Conservation (phyloP, 2,113 vertebrate genomes). For the Tychaedon coryphoeus region DNA sequence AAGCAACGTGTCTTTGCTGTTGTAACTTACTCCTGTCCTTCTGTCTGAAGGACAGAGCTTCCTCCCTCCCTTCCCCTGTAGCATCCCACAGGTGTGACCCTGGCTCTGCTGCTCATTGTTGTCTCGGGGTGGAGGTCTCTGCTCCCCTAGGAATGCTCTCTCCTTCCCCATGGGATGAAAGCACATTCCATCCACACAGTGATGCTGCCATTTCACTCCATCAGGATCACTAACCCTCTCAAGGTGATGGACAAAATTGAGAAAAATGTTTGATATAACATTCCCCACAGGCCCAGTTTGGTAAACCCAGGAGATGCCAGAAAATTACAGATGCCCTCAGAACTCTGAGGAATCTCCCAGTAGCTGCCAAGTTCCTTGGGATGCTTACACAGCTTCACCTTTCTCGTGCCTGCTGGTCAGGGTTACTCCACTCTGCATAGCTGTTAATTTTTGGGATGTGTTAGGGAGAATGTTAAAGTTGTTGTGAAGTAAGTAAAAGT, state of each 20-base stretch:
- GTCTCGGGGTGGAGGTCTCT: neutral
- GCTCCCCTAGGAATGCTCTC: neutral
- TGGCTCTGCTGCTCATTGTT: accelerated
- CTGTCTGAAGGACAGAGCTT: neutral
- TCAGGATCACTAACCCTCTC: neutral
- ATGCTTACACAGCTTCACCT: neutral
- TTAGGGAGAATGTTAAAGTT: neutral
- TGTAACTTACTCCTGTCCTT: neutral
- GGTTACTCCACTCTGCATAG: neutral
- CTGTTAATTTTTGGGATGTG: neutral
- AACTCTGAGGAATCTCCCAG: neutral
- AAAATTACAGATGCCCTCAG: neutral
- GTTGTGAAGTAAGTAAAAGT: neutral
- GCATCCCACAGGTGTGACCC: neutral
- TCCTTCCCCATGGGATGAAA: neutral
- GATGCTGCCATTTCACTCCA: neutral
- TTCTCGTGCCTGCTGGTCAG: neutral
- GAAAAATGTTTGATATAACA: neutral
- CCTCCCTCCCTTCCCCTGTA: neutral
- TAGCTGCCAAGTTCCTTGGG: neutral
- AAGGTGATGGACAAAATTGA: neutral
- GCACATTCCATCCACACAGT: neutral
- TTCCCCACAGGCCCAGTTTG: neutral
- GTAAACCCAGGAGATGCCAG: neutral
- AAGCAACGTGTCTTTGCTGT: neutral